Evolutionary conservation across 2,113 vertebrate genomes (phyloP), one percentile per base, ranked within the genome.

Genomic region (Misgurnus mizolepis): DNA sequence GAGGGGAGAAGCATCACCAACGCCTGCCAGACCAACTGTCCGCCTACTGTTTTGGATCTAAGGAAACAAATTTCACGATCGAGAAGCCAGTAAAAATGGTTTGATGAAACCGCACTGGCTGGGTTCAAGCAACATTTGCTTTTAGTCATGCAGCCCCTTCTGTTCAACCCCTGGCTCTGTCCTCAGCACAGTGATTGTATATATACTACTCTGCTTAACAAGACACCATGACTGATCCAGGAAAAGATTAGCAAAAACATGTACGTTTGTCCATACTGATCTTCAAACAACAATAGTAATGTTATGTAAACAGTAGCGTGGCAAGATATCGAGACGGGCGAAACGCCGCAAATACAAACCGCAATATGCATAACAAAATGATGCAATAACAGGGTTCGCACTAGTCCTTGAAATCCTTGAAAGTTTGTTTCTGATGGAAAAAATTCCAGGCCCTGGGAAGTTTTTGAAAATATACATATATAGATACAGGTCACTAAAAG

Each of bases 91-190:
- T 76, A 27, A 18, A 60, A 61, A 67, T 72, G 64, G 71, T 41
- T 67, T 68, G 17, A 69, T 58, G 55, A 56, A 84, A 67, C 45
- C 14, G 62, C 72, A 55, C 62, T 65, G 61, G 62, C 75, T 66
- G 75, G 75, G 62, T 41, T 77, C n/a, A 34, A 66, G 62, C 49
- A 6, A 77, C 61, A 76, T 76, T 62, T 73, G 39, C 50, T 67
- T 81, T 76, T 81, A 76, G 65, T 67, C 15, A 12, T 17, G 17
- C 43, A 55, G 68, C 61, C 68, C 76, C 76, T 76, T 79, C 72
- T 82, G 77, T 72, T 72, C 27, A 60, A 45, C 79, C 74, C 71
- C 77, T 72, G 68, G 78, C 83, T 77, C 68, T 67, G 62, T 78
- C 53, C 47, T 6, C 64, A 56, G 34, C 49, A 12, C 56, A 50